phyloP scores from a whole-genome alignment of 2,113 vertebrate genomes.

The Alectura lathami region DNA sequence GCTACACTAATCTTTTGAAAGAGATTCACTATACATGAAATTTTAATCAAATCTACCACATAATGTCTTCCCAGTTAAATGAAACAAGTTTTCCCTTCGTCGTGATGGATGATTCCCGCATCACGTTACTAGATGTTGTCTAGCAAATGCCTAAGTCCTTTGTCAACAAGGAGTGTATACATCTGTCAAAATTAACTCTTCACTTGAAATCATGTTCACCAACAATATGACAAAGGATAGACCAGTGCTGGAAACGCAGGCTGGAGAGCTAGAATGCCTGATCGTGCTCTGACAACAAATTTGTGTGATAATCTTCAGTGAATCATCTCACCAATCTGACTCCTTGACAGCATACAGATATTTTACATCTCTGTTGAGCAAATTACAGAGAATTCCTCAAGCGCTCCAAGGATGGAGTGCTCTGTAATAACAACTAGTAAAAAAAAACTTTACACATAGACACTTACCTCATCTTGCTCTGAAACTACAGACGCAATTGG shows the following conservation, averaged over 20 bases:
- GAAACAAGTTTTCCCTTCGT: neutral
- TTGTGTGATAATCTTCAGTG: neutral
- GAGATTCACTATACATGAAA: conserved; percentile 2
- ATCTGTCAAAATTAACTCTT: neutral
- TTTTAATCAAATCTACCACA: conserved; percentile 26
- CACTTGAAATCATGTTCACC: neutral
- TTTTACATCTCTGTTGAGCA: neutral
- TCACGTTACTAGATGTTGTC: neutral
- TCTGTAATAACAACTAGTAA: neutral
- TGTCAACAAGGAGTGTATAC: neutral
- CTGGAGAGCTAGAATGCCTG: neutral
- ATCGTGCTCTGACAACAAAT: neutral
- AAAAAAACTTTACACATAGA: neutral
- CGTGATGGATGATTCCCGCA: neutral
- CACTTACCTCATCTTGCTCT: neutral
- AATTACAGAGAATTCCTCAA: neutral
- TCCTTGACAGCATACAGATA: neutral
- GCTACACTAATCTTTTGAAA: conserved; percentile 19
- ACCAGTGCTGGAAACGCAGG: neutral
- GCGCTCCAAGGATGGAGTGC: neutral
- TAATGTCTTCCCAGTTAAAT: conserved; percentile 8
- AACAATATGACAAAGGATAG: neutral
- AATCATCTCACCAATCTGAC: neutral
- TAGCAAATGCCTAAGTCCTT: neutral
- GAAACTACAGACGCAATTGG: neutral